phyloP scores from a whole-genome alignment of 1,140 invertebrate genomes.

The Chelonus insularis region DNA sequence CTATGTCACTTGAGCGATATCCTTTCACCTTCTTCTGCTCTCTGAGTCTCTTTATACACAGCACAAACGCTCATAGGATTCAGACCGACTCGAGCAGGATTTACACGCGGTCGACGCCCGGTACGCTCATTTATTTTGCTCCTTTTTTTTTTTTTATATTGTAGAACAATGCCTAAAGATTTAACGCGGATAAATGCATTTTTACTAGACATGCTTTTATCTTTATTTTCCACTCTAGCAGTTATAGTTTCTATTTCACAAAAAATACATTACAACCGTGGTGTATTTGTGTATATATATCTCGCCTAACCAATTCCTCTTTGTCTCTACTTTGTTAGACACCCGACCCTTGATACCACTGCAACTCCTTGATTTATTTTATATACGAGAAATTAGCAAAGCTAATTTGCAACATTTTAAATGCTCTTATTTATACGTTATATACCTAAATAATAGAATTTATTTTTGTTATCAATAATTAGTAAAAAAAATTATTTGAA shows the following conservation, averaged over 20 bases:
- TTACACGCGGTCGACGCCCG: slow-evolving; percentile 23
- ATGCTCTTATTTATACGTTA: no score
- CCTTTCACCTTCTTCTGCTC: slow-evolving; percentile 5
- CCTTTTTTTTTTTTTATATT: slow-evolving; percentile 17
- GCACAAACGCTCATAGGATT: not conserved
- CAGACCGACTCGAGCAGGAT: slow-evolving; percentile 13
- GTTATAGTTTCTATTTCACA: slow-evolving; percentile 2
- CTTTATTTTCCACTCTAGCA: slow-evolving; percentile 12
- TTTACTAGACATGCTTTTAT: slow-evolving; percentile 37
- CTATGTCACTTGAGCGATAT: slow-evolving; percentile 9
- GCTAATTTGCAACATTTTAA: slow-evolving; percentile 44
- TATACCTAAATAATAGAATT: no score
- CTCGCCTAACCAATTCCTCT: no score
- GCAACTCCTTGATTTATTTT: slow-evolving; percentile 47
- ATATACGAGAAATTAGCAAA: slow-evolving; percentile 57
- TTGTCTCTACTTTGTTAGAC: no score
- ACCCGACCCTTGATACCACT: slow-evolving; percentile 30
- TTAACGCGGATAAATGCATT: slow-evolving; percentile 56
- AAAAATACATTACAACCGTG: no score
- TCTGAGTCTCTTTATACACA: not conserved
- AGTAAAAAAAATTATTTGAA: no score
- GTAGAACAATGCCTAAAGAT: slow-evolving; percentile 54
- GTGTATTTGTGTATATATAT: no score
- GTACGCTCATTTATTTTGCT: slow-evolving; percentile 26
- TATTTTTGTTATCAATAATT: no score